A percentile compares a stretch with the other conserved stretches of the same genome.
Conservation (phyloP, 2,113 vertebrate species). For the Pandion haliaetus region DNA sequence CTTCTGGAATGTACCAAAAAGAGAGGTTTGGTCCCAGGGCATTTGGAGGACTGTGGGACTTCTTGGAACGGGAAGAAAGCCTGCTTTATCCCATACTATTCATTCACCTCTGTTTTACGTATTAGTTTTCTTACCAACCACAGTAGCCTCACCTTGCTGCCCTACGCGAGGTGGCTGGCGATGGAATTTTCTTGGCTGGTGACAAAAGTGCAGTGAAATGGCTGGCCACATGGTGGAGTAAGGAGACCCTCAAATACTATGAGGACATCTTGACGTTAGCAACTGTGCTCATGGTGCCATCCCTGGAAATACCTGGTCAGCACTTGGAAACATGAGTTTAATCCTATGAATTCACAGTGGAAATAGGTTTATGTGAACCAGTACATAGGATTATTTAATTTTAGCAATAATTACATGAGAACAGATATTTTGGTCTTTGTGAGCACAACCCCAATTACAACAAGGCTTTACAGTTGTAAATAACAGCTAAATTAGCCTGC, state of each 20-base stretch:
- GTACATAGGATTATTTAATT: not conserved
- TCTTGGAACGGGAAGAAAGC: not conserved
- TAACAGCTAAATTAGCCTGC: not conserved
- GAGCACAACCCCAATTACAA: not conserved
- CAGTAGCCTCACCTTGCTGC: not conserved
- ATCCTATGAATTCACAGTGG: not conserved
- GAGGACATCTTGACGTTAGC: not conserved
- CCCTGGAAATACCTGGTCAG: not conserved
- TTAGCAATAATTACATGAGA: not conserved
- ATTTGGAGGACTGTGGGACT: not conserved
- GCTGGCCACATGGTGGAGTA: slow-evolving; percentile 26
- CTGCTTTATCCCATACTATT: not conserved
- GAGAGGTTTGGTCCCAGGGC: not conserved
- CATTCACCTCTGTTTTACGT: rapidly evolving
- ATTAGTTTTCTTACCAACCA: not conserved
- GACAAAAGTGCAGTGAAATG: not conserved
- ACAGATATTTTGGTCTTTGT: not conserved
- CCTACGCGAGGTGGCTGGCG: rapidly evolving
- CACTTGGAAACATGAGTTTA: rapidly evolving
- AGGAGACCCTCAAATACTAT: not conserved
- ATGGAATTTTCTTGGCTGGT: not conserved
- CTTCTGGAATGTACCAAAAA: not conserved
- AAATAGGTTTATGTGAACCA: not conserved
- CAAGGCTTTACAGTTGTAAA: not conserved
- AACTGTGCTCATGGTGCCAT: rapidly evolving